Base-by-base conservation (phyloP, 2,797 vertebrate genomes). In the Parauchenoglanis ngamensis region DNA sequence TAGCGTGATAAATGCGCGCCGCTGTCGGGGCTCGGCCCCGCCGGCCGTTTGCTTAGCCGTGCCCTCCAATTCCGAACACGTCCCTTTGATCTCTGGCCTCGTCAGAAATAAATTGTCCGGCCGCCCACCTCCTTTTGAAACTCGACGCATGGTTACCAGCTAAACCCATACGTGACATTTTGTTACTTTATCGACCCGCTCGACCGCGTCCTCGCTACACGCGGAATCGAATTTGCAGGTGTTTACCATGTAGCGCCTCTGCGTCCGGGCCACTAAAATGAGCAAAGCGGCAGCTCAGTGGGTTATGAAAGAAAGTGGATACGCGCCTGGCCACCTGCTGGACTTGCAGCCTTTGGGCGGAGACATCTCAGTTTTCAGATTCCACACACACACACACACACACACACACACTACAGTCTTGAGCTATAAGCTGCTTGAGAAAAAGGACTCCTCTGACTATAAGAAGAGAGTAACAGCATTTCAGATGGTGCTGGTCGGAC, bases 1-100 rank as follows among this genome's bases (percentile, higher is more conserved):
- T 91, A 88, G 83, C 57, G 70, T 92, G 92, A 93, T 92, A 90
- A 93, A 93, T 91, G 91, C 31, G 59, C 67, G 77, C 63, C 78
- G 56, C 86, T 78, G 84, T 84, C 87, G 46, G 86, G 28, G 80
- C 82, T 46, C 49, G 21, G 59, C 46, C 46, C 86, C 46, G 44
- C 84, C 78, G 54, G 79, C 85, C 87, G 88, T 91, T 89, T 90
- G 85, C 86, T 61, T 91, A 87, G 84, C 86, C 80, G 80, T 25
- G 72, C 81, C 72, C 76, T 84, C 75, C 79, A 35, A 28, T 90
- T 90, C 82, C 13, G 46, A 49, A 85, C 70, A 61, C 75, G 40
- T 89, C 72, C 65, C 67, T 76, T 52, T 89, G 75, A 89, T 90
- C 85, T 88, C 85, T 35, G 73, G 82, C 70, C 87, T 65, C 81